Evolutionary conservation across 2,888 invertebrate species (phyloP), one percentile per base, ranked within the genome.

Genomic region (Dascillus cervinus): DNA sequence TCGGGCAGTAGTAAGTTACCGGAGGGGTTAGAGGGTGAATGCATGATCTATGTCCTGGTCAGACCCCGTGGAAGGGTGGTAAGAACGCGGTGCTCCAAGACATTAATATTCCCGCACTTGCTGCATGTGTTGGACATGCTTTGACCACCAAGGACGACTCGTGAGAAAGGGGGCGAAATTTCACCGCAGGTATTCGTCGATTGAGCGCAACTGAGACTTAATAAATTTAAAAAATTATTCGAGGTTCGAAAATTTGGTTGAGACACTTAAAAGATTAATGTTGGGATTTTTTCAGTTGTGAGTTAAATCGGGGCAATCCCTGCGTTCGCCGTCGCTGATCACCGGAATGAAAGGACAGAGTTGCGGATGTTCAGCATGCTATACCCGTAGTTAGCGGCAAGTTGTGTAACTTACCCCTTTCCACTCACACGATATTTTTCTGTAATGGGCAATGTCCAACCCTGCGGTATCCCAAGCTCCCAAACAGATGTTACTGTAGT

Each of bases 21-120:
- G n/a, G n/a, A n/a, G n/a, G 46, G 34, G 32, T 39, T 23, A 36
- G 40, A 46, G 54, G 55, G 52, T 49, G 54, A 50, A 55, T 51
- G 56, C 58, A 60, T 63, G 62, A 63, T 63, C 57, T 61, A 63
- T 60, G 59, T 50, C 55, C 53, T 58, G 61, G 61, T 59, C 61
- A 60, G 56, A 50, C 53, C 52, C 52, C 53, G 55, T 45, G 53
- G 55, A 58, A 57, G 57, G 62, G 58, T 57, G 60, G 59, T 60
- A 60, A 61, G 60, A 57, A 60, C 60, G 59, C 55, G 59, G 58
- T 56, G 50, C 56, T 58, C 56, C 59, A 60, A 60, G 60, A 59
- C 62, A 64, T 63, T 64, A 63, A 62, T 64, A 62, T 64, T 61
- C 60, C 58, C 52, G 53, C 53, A 55, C 55, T 58, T 52, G 56